Evolutionary conservation across 2,113 vertebrate genomes (phyloP).

Genomic region (Catharus fuscescens): DNA sequence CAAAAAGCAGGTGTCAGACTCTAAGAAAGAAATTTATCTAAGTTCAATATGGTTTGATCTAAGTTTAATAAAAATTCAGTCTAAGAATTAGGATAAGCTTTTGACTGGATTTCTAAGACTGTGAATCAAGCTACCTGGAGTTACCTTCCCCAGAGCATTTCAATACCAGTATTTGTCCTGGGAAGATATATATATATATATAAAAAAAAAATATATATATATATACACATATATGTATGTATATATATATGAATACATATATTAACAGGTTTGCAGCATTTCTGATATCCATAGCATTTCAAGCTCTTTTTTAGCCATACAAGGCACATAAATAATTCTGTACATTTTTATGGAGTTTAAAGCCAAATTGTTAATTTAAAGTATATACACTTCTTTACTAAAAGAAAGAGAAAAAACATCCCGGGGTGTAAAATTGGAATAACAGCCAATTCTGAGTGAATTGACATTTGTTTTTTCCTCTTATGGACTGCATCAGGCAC

Average conservation of each 20-base stretch:
- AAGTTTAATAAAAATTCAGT: background rate
- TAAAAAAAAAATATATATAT: no score
- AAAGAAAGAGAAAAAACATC: background rate
- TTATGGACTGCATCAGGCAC: background rate
- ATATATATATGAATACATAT: no score
- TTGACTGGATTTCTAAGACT: background rate
- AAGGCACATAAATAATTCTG: background rate
- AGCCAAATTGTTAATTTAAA: background rate
- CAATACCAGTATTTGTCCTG: background rate
- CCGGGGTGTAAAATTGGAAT: background rate
- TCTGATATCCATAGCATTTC: background rate
- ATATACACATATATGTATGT: no score
- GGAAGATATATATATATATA: background rate
- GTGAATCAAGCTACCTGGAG: background rate
- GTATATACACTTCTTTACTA: background rate
- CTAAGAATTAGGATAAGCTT: background rate
- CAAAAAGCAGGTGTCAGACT: background rate
- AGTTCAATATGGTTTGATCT: background rate
- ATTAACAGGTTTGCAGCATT: background rate
- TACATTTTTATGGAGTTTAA: background rate
- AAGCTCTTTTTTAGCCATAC: background rate
- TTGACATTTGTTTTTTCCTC: background rate
- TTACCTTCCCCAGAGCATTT: background rate
- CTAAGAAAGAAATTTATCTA: background rate
- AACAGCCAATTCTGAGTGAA: background rate